Evolutionary conservation across 2,888 invertebrate species (phyloP).

Genomic region (Thymelicus acteon): DNA sequence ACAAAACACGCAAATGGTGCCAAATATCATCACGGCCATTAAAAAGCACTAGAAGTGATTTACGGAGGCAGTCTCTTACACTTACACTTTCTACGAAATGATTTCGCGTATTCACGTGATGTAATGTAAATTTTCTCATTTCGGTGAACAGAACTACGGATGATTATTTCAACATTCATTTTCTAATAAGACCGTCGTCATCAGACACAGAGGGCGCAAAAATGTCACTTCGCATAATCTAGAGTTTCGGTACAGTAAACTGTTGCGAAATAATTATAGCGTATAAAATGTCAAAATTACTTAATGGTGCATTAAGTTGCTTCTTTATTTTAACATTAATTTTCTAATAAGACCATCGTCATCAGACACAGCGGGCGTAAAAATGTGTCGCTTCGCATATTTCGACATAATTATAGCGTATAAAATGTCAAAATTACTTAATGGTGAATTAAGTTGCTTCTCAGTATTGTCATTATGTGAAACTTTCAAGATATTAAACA

Average conservation of each 20-base stretch:
- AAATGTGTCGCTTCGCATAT: constrained; percentile 19
- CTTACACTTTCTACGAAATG: constrained; percentile 18
- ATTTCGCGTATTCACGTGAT: constrained; percentile 6
- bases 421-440: not conserved
- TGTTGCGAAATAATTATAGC: too few relatives aligned
- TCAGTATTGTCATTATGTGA: too few relatives aligned
- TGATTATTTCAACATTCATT: constrained; percentile 12
- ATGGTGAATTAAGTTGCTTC: not conserved
- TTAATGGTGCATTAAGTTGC: too few relatives aligned
- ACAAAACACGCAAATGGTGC: not conserved
- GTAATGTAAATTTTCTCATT: constrained; percentile 13
- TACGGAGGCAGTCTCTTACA: constrained; percentile 5
- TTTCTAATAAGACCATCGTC: too few relatives aligned
- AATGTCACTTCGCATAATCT: too few relatives aligned
- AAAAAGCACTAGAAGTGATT: constrained; percentile 14
- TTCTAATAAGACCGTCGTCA: constrained; percentile 16
- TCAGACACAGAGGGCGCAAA: too few relatives aligned
- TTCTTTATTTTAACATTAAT: too few relatives aligned
- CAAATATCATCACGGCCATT: not conserved
- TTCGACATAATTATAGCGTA: constrained; percentile 17
- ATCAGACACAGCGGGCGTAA: not conserved
- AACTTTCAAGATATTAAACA: too few relatives aligned
- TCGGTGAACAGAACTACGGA: constrained; percentile 2
- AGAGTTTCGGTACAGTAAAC: too few relatives aligned
- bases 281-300: too few relatives aligned